Evolutionary conservation across 2,113 vertebrate species (phyloP), one percentile per base, ranked within the genome.

Genomic region (Charadrius vociferus): DNA sequence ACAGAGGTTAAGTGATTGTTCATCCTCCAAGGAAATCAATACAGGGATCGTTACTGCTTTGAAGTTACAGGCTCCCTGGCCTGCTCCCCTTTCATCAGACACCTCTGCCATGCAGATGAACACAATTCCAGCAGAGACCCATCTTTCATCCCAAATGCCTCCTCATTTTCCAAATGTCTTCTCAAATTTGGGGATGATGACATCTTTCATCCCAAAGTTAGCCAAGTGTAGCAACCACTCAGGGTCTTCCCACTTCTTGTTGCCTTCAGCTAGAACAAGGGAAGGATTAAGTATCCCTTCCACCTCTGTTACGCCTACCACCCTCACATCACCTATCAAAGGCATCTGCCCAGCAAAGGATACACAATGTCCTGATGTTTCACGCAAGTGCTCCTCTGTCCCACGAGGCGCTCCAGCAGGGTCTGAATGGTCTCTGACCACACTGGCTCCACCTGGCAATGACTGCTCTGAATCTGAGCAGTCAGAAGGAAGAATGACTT

Each of bases 341-440:
- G 37, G 37, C n/a, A 29, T 34, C n/a, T 67, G 59, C 62, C 50
- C 63, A 90, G 75, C 75, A 70, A 97, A 98, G 98, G 98, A 98
- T 98, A 98, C 98, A 98, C 73, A 73, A 98, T 87, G 70, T 97
- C 96, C 61, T 95, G 96, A 37, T 70, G 75, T 49, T 41, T 84
- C 4, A 41, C 53, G 72, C 53, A 80, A 7, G 29, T 10, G 3
- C 23, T 79, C 70, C 59, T 90, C 39, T 80, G 85, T 29, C 67
- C n/a, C 16, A 39, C n/a, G 29, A 98, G 95, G 37, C 13, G 62
- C 70, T 98, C 91, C 88, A 98, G 78, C 78, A 98, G 95, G 24
- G 90, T 93, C 91, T 96, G 95, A 67, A 98, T 39, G 10, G 91
- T 88, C 79, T 68, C 93, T 58, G 47, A 79, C 47, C 75, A 77